These are phyloP conservation scores for Pachyseris speciosa DNA, from an alignment of 64 coral and sea anemone genomes.

Conservation along the genomic window DNA sequence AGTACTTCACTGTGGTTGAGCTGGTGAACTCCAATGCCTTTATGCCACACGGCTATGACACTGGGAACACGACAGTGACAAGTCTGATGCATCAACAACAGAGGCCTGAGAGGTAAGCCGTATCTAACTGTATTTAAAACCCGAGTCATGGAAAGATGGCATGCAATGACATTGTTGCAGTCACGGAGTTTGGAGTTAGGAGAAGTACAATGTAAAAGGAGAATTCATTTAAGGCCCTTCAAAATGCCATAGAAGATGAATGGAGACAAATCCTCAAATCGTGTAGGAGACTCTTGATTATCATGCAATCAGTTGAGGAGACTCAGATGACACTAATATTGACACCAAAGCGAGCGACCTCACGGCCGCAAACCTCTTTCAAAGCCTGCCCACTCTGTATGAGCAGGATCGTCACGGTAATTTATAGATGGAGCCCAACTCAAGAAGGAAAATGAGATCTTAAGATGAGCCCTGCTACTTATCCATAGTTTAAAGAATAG, in stretches of 20 bases:
- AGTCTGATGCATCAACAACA: background rate
- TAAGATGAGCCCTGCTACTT: background rate
- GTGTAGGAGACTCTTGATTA: background rate
- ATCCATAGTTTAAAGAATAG: background rate
- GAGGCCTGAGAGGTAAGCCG: background rate
- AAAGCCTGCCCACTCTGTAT: background rate
- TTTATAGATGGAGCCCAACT: background rate
- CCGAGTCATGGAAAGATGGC: background rate
- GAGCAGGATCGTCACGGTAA: background rate
- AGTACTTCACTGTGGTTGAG: background rate
- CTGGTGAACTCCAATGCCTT: background rate
- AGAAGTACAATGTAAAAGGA: background rate
- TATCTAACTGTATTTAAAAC: background rate
- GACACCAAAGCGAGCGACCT: background rate
- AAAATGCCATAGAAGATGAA: conserved; percentile 13
- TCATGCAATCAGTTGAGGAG: background rate
- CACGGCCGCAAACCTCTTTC: background rate
- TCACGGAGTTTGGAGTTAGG: background rate
- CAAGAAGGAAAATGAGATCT: background rate
- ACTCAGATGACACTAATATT: background rate
- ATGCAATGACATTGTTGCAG: background rate
- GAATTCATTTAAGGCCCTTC: conserved; percentile 10
- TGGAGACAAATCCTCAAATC: background rate
- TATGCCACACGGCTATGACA: no score
- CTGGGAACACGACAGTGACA: no score